Conservation (phyloP, 2,888 invertebrate species). For the Doris montereyensis region DNA sequence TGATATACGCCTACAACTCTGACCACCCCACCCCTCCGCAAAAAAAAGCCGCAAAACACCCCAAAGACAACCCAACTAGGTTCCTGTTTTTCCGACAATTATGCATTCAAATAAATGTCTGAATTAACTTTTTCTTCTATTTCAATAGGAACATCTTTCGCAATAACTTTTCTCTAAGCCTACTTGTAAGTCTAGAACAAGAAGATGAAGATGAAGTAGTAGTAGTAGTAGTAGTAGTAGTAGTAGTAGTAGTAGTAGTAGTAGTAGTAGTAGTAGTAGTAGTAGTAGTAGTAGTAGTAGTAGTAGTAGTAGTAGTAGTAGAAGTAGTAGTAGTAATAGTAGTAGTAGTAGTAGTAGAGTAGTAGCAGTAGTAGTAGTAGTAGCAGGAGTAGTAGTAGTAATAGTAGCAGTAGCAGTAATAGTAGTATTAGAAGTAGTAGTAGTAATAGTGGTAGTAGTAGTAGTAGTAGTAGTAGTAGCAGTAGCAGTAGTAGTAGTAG, state of each 20-base stretch:
- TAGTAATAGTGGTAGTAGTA: conserved; percentile 15
- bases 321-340: conserved; percentile 2
- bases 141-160: neutral
- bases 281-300: conserved; percentile 31
- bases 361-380: too few relatives aligned
- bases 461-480: conserved; percentile 29
- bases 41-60: too few relatives aligned
- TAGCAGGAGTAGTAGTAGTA: too few relatives aligned
- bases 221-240: conserved; percentile 32
- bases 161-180: conserved; percentile 25
- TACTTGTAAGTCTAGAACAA: neutral
- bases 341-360: too few relatives aligned
- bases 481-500: conserved; percentile 27
- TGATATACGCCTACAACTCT: too few relatives aligned
- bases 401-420: conserved; percentile 2
- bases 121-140: too few relatives aligned
- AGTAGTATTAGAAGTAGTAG: too few relatives aligned
- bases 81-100: too few relatives aligned
- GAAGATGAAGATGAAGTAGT: conserved; percentile 29
- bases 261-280: conserved; percentile 37
- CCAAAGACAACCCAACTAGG: too few relatives aligned
- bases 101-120: too few relatives aligned
- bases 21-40: too few relatives aligned
- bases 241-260: conserved; percentile 36
- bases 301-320: conserved; percentile 30